Evolutionary conservation across 1,140 invertebrate species (phyloP), one percentile per base, ranked within the genome.

Genomic region (Hestina assimilis): DNA sequence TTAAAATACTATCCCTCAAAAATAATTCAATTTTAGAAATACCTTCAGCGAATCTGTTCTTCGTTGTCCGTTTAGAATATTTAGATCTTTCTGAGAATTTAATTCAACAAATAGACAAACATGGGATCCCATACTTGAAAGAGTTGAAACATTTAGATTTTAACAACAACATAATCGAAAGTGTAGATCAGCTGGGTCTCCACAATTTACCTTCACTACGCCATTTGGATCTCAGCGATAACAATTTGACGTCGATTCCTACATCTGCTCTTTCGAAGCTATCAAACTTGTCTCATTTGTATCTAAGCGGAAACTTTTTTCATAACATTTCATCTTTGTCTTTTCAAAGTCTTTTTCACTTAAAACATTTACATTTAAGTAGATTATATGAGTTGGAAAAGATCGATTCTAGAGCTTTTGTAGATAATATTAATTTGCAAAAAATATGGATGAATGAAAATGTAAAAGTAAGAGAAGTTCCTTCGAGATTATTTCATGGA

Each of bases 381-480:
- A 85, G 92, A 79, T 80, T 94, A 80, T 90, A 91, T 75, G 84
- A 90, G 53, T 91, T 96, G 59, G 81, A 89, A 41, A 89, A 84
- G 64, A 93, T 96, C 51, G 92, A 95, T 89, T 90, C 92, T 6
- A 89, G 93, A 83, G 93, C 94, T 33, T 95, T 96, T 74, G 93
- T 94, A 28, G 95, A 96, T 86, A 96, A 96, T 79, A 94, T 95
- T 15, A 94, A 95, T 74, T 87, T 96, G 45, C 93, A 96, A 74
- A 91, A 90, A 47, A 91, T 96, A 62, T 92, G 92, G 75, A 89
- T 96, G 87, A 93, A 95, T 74, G 92, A 93, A 68, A 96, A 96
- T 82, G 90, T 92, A 4, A 91, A 92, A 61, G 85, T 96, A 15
- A 89, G 83, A 29, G 91, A 91, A 62, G 87, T 96, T 40, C 94